Conservation (phyloP, 2,888 invertebrate species). For the Myathropa florea region DNA sequence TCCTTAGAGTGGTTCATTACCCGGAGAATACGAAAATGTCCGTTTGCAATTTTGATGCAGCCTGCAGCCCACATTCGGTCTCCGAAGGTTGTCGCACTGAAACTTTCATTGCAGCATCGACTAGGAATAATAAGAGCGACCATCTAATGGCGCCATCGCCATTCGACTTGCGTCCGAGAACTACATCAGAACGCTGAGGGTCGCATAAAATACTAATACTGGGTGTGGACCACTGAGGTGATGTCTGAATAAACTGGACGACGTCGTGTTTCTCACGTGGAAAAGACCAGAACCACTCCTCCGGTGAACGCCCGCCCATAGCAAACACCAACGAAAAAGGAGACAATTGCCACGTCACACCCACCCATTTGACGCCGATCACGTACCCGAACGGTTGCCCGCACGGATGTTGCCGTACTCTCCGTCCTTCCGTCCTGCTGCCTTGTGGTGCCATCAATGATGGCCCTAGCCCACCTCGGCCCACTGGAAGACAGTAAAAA, state of each 20-base stretch:
- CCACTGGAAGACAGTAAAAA: constrained; percentile 26
- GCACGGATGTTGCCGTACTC: not conserved
- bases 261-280: not conserved
- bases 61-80: no score
- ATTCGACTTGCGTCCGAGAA: constrained; percentile 11
- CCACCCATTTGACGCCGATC: constrained; percentile 20
- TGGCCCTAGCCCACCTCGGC: not conserved
- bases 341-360: not conserved
- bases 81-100: not conserved
- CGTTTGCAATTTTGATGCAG: not conserved
- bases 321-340: not conserved
- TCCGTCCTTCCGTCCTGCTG: no score
- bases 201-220: not conserved
- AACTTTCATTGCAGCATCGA: not conserved
- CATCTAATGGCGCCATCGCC: not conserved
- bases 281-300: not conserved
- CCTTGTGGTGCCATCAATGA: no score
- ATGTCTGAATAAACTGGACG: not conserved
- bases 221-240: not conserved
- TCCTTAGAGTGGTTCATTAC: not conserved
- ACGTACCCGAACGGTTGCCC: constrained; percentile 32
- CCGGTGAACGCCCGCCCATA: no score
- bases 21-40: not conserved
- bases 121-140: not conserved
- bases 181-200: constrained; percentile 7